These are phyloP conservation scores for Eulemur mongoz DNA, from an alignment of 2,797 vertebrate genomes.

Conservation along the genomic window DNA sequence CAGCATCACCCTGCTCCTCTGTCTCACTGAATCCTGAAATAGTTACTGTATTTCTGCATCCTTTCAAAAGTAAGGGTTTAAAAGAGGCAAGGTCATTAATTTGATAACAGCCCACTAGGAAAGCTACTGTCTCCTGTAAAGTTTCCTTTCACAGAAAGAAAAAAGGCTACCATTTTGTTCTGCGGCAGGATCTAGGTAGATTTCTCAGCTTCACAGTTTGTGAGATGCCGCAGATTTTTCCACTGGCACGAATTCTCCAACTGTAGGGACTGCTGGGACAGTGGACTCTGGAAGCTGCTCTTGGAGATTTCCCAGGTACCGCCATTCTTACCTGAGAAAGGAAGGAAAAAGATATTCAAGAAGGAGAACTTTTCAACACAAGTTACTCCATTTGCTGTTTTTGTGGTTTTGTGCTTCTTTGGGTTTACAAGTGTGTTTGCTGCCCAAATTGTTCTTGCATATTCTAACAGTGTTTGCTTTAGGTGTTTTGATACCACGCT, in stretches of 20 bases:
- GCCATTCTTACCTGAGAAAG: not conserved
- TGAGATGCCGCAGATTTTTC: not conserved
- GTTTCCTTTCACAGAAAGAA: not conserved
- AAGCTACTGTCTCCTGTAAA: not conserved
- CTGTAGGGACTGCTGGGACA: rapidly evolving
- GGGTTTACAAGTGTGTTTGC: slow-evolving; percentile 45
- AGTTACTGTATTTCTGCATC: not conserved
- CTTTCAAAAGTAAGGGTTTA: not conserved
- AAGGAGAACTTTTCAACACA: slow-evolving; percentile 4
- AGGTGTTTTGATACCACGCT: slow-evolving; percentile 53
- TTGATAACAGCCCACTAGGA: not conserved
- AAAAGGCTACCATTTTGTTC: not conserved
- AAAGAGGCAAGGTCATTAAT: not conserved
- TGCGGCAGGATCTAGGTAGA: rapidly evolving
- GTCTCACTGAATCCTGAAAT: not conserved
- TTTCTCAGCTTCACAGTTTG: rapidly evolving
- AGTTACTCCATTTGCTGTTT: not conserved
- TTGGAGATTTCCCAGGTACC: not conserved
- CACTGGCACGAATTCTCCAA: not conserved
- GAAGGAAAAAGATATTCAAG: not conserved
- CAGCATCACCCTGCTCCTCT: not conserved
- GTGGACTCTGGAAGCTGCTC: not conserved
- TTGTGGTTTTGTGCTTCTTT: slow-evolving; percentile 58
- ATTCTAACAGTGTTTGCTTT: slow-evolving; percentile 62
- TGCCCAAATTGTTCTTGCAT: slow-evolving; percentile 48